A percentile compares a stretch with the other conserved stretches of the same genome.
Evolutionary conservation across 2,113 vertebrate genomes (phyloP).

Genomic region (Trochalopteron elliotii): DNA sequence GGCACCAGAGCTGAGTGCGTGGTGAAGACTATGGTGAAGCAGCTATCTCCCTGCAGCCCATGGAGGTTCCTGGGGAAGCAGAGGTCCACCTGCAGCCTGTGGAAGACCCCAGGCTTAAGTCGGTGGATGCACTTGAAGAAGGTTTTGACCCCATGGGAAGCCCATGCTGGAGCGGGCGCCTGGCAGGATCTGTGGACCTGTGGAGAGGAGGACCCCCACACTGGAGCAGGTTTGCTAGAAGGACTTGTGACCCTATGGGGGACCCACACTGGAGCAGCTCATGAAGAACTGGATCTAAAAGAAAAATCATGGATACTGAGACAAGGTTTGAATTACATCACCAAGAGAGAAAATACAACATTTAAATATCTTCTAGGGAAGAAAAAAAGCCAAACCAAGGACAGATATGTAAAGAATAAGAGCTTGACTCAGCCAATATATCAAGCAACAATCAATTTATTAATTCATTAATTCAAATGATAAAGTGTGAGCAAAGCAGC

Average conservation of each 20-base stretch:
- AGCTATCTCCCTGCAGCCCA: background rate
- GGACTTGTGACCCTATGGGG: background rate
- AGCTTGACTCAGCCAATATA: no score
- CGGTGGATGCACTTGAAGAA: background rate
- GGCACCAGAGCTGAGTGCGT: background rate
- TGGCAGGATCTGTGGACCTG: background rate
- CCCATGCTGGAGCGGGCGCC: background rate
- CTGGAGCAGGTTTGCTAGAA: background rate
- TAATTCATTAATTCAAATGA: no score
- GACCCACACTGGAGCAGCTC: background rate
- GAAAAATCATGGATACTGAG: background rate
- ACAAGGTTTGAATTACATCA: background rate
- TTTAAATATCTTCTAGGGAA: background rate
- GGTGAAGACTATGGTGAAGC: background rate
- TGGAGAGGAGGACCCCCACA: background rate
- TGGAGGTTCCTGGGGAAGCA: background rate
- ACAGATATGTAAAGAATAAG: background rate
- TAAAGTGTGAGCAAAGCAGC: no score
- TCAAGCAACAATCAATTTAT: no score
- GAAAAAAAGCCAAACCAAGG: background rate
- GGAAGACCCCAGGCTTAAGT: background rate
- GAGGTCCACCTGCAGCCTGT: background rate
- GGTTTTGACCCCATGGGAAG: background rate
- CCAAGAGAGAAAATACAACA: background rate
- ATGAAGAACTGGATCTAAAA: background rate